Conservation (phyloP, 2,888 invertebrate species). For the Cerceris ruficornis region DNA sequence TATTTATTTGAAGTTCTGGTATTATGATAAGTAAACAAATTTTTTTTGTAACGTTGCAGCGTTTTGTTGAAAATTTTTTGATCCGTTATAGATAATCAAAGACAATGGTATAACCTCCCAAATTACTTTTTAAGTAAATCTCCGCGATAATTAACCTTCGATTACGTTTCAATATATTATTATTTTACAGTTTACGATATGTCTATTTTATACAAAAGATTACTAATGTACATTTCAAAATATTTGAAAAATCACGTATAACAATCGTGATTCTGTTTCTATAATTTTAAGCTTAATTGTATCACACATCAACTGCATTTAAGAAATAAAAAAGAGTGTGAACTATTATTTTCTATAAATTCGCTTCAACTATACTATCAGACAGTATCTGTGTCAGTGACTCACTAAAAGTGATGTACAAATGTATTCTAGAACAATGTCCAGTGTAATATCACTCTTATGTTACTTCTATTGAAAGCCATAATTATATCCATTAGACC, state of each 20-base stretch:
- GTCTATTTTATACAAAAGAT: slow-evolving; percentile 23
- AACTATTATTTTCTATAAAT: neutral
- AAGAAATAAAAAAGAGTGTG: neutral
- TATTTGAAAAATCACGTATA: neutral
- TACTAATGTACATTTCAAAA: slow-evolving; percentile 20
- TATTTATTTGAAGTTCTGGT: no score
- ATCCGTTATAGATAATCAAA: neutral
- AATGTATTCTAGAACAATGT: neutral
- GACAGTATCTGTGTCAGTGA: neutral
- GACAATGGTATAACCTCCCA: neutral
- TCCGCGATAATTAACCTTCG: neutral
- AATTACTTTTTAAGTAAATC: neutral
- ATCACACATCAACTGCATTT: neutral
- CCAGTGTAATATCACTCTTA: neutral
- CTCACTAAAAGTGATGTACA: neutral
- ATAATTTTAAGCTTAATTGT: neutral
- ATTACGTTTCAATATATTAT: slow-evolving; percentile 9
- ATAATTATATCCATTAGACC: neutral
- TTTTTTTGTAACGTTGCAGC: no score
- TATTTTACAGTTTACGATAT: slow-evolving; percentile 29
- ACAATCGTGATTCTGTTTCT: slow-evolving; percentile 2
- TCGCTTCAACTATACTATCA: neutral
- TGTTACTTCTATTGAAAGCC: neutral
- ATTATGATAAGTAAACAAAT: no score
- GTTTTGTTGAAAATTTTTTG: neutral